These are phyloP conservation scores for Aphis gossypii DNA, from an alignment of 1,140 invertebrate species.

Conservation along the genomic window DNA sequence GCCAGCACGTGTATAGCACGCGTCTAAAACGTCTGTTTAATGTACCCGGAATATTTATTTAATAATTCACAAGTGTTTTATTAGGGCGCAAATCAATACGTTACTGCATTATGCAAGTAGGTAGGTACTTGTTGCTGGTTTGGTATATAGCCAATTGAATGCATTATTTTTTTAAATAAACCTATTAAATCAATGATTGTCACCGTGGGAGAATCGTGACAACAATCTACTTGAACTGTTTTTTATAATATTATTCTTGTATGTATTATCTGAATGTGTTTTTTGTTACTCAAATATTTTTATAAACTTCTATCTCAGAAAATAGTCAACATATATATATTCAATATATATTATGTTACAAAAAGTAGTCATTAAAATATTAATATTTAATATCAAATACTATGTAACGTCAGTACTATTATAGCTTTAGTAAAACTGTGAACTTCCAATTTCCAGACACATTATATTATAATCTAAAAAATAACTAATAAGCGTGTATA, in stretches of 20 bases:
- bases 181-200: slow-evolving; percentile 3
- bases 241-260: not conserved
- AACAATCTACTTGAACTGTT: slow-evolving; percentile 2
- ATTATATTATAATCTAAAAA: not conserved
- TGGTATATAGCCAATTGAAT: not conserved
- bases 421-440: not conserved
- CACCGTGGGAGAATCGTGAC: slow-evolving; percentile 22
- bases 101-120: slow-evolving; percentile 19
- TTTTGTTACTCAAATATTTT: slow-evolving; percentile 37
- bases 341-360: not conserved
- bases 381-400: not conserved
- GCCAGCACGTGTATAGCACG: slow-evolving; percentile 18
- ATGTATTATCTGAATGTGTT: not conserved
- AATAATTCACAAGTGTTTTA: slow-evolving; percentile 44
- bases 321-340: not conserved
- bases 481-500: too few relatives aligned
- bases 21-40: slow-evolving; percentile 29
- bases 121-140: slow-evolving; percentile 38
- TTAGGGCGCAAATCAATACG: slow-evolving; percentile 45
- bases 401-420: not conserved
- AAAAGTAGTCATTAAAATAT: not conserved
- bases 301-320: not conserved
- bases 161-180: slow-evolving; percentile 41
- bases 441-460: not conserved
- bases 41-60: slow-evolving; percentile 46